A percentile compares a stretch with the other conserved stretches of the same genome.
Conservation (phyloP, 2,113 vertebrate genomes). For the Vimba vimba region DNA sequence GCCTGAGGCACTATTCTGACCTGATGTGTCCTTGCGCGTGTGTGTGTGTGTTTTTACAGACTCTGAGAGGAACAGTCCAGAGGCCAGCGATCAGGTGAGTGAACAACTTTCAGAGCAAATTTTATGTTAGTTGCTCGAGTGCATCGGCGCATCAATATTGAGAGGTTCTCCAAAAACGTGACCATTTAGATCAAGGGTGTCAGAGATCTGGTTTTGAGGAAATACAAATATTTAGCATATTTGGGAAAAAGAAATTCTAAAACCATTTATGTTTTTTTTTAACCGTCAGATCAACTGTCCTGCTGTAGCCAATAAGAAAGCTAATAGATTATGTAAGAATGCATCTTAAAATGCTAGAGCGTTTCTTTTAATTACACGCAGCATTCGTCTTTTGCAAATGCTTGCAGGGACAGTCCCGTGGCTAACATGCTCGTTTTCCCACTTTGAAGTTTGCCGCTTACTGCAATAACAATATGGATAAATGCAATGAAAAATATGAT, state of each 20-base stretch:
- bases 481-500: not conserved
- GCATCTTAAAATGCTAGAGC: not conserved
- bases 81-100: constrained; percentile 83
- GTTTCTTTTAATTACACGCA: not conserved
- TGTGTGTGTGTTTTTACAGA: constrained; percentile 72
- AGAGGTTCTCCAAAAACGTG: not conserved
- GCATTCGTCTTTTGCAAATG: not conserved
- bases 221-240: not conserved
- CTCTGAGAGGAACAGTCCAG: constrained; percentile 87
- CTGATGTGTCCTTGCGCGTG: constrained; percentile 38
- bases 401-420: not conserved
- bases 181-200: not conserved
- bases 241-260: not conserved
- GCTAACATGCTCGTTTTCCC: not conserved
- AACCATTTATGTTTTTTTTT: not conserved
- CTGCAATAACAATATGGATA: not conserved
- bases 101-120: not conserved
- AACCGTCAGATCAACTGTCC: no score
- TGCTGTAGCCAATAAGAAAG: no score
- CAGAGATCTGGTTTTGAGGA: not conserved
- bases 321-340: no score
- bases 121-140: not conserved
- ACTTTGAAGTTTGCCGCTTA: not conserved
- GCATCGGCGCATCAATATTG: not conserved
- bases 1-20: constrained; percentile 55